A percentile compares a stretch with the other conserved stretches of the same genome.
These are phyloP conservation scores for Cliona cf. orientalis DNA, from an alignment of 37 sponge, comb jelly and placozoan species.

Conservation along the genomic window DNA sequence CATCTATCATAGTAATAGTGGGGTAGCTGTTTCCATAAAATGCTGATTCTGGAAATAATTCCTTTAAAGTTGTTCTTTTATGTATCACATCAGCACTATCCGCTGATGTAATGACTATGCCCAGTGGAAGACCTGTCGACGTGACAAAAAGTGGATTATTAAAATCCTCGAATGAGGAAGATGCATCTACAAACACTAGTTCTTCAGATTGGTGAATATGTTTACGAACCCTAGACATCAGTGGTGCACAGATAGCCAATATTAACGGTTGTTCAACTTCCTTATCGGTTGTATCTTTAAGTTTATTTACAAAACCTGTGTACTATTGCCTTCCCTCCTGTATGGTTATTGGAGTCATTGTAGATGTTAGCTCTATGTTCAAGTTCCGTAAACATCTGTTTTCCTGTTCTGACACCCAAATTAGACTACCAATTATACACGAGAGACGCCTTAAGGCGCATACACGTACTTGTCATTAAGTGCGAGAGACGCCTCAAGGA, in stretches of 20 bases:
- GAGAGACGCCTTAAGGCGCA: too few relatives aligned
- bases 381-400: not conserved
- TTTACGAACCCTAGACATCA: constrained; percentile 19
- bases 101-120: constrained; percentile 10
- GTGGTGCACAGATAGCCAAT: too few relatives aligned
- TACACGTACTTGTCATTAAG: too few relatives aligned
- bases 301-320: not conserved
- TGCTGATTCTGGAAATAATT: not conserved
- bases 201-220: constrained; percentile 11
- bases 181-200: constrained; percentile 8
- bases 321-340: not conserved
- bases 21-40: constrained; percentile 6
- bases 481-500: too few relatives aligned
- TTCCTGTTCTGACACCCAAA: not conserved
- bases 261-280: constrained; percentile 1
- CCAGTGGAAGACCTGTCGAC: constrained; percentile 30
- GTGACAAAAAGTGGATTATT: constrained; percentile 12
- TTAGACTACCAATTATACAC: too few relatives aligned
- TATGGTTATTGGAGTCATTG: not conserved
- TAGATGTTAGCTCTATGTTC: not conserved
- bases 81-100: constrained; percentile 3
- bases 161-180: constrained; percentile 14
- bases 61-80: constrained; percentile 3
- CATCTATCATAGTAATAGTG: constrained; percentile 15
- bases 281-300: not conserved